A percentile compares a stretch with the other conserved stretches of the same genome.
Conservation (phyloP, 1,140 invertebrate species). For the Lasioglossum baleicum region DNA sequence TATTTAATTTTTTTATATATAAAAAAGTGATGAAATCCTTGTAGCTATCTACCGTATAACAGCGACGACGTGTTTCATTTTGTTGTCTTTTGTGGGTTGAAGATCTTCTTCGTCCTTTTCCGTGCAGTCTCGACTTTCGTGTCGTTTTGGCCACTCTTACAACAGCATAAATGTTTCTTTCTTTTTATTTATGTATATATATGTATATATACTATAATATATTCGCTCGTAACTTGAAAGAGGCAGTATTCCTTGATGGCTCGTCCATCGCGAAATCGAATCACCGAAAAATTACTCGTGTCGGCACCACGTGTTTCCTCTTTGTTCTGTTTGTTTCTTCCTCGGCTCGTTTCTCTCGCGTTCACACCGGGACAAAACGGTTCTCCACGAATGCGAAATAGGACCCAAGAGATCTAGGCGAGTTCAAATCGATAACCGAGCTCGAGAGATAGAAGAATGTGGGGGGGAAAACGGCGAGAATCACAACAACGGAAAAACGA, state of each 20-base stretch:
- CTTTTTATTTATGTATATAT: constrained; percentile 26
- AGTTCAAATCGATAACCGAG: too few species aligned
- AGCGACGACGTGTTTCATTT: constrained; percentile 55
- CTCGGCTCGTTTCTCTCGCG: background rate
- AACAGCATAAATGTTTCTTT: constrained; percentile 22
- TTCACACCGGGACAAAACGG: background rate
- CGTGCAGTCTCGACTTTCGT: background rate
- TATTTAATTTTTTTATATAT: constrained; percentile 63
- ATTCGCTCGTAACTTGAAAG: constrained; percentile 56
- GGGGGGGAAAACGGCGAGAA: background rate
- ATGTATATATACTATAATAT: constrained; percentile 25
- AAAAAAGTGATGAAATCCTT: constrained; percentile 70
- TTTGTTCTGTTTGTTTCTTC: constrained; percentile 24
- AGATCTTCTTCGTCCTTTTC: constrained; percentile 16
- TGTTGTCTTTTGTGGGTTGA: constrained; percentile 25
- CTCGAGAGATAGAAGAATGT: background rate
- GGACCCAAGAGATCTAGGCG: constrained; percentile 53
- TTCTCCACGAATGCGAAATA: constrained; percentile 56
- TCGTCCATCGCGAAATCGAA: constrained; percentile 43
- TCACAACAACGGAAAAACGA: constrained; percentile 7
- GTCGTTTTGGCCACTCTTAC: constrained; percentile 16
- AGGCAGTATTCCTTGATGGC: constrained; percentile 61
- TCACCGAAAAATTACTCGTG: constrained; percentile 22
- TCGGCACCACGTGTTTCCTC: constrained; percentile 4
- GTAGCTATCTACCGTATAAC: constrained; percentile 70